phyloP scores from a whole-genome alignment of 2,888 invertebrate genomes.

The Cynaeus angustus region DNA sequence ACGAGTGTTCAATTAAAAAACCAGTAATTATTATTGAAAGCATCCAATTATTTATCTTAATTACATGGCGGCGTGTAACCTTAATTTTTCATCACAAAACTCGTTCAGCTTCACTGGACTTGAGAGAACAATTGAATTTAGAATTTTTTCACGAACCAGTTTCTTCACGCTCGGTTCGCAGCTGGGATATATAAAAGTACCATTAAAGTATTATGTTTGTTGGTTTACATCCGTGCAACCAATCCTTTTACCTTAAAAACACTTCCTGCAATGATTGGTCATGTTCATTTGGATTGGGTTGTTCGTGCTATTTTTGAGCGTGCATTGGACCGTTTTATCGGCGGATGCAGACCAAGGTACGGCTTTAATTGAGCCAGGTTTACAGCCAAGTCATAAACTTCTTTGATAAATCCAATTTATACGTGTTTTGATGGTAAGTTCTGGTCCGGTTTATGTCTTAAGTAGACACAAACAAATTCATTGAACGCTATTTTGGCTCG shows the following conservation, averaged over 20 bases:
- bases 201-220: slow-evolving; percentile 9
- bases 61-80: slow-evolving; percentile 42
- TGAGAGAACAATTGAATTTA: slow-evolving; percentile 42
- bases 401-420: slow-evolving; percentile 47
- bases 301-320: slow-evolving; percentile 33
- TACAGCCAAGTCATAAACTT: slow-evolving; percentile 39
- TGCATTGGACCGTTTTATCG: slow-evolving; percentile 23
- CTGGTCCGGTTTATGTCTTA: slow-evolving; percentile 25
- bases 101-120: slow-evolving; percentile 26
- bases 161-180: slow-evolving; percentile 35
- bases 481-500: neutral
- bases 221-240: slow-evolving; percentile 16
- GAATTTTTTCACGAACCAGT: slow-evolving; percentile 34
- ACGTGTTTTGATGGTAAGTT: slow-evolving; percentile 37
- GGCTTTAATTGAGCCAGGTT: slow-evolving; percentile 47
- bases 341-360: slow-evolving; percentile 12
- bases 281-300: slow-evolving; percentile 25
- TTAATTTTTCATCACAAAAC: slow-evolving; percentile 40
- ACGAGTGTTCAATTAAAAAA: slow-evolving; percentile 37
- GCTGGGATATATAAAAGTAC: slow-evolving; percentile 12
- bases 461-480: slow-evolving; percentile 14
- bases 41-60: slow-evolving; percentile 41
- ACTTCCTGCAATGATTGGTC: slow-evolving; percentile 31
- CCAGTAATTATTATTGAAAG: slow-evolving; percentile 40
- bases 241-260: slow-evolving; percentile 13